These are phyloP conservation scores for Eilema griseolum DNA, from an alignment of 2,888 invertebrate genomes.

Conservation along the genomic window DNA sequence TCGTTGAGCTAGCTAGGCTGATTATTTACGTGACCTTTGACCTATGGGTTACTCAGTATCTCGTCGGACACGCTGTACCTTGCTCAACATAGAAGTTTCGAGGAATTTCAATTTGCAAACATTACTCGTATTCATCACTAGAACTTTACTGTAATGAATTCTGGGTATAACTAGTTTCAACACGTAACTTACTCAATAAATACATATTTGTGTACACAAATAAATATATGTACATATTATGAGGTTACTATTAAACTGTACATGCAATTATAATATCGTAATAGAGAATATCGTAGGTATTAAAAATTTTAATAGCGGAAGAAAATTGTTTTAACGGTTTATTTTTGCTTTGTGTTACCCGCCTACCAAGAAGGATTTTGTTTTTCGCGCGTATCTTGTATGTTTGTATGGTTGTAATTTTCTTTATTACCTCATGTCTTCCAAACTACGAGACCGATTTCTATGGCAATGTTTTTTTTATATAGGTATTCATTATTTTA, in stretches of 20 bases:
- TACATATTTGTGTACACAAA: not conserved
- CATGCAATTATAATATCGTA: too few relatives aligned
- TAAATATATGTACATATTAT: too few relatives aligned
- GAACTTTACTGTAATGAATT: not conserved
- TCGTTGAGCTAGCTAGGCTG: not conserved
- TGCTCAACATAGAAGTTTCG: not conserved
- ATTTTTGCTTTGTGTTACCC: not conserved
- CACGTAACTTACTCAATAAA: not conserved
- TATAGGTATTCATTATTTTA: too few relatives aligned
- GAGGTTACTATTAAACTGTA: not conserved
- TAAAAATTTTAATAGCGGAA: not conserved
- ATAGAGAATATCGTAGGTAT: too few relatives aligned
- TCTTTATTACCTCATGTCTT: too few relatives aligned
- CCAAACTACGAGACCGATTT: too few relatives aligned
- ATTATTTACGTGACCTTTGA: not conserved
- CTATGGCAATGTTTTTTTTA: too few relatives aligned
- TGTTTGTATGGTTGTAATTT: too few relatives aligned
- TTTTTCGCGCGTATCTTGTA: too few relatives aligned
- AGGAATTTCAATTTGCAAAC: constrained; percentile 15
- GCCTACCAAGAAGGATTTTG: too few relatives aligned
- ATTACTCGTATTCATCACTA: constrained; percentile 3
- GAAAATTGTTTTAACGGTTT: not conserved
- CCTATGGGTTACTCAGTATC: not conserved
- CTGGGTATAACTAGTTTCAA: not conserved
- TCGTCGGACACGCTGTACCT: not conserved